Base-by-base conservation (phyloP, 2,888 invertebrate genomes). In the Serripes groenlandicus region DNA sequence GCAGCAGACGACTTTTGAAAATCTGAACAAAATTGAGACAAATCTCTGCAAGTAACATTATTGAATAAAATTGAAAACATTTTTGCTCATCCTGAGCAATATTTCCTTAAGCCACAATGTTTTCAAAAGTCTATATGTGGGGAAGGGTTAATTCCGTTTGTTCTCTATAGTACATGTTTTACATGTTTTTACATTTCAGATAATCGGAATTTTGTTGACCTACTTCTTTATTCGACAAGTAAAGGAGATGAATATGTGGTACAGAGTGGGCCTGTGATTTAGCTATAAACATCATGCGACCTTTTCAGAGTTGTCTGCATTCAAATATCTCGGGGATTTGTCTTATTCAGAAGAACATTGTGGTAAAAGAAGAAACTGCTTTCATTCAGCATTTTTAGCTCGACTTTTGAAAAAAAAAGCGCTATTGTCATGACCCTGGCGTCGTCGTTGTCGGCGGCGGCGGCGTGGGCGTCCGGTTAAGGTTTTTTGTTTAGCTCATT, bases 201-300 rank as follows among this genome's bases (percentile, higher is more conserved):
- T 93, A 35, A 89, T 93, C 74, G 92, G 92, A n/a, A 91, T 93
- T 52, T 86, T 93, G 72, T 80, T 93, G 72, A 91, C 91, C 1
- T 93, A 92, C 81, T 91, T 88, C 83, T 92, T 93, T 70, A 85
- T 92, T 60, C 87, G 91, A 26, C 91, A 90, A 62, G 91, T 93
- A 2, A 87, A 87, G 28, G 92, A 93, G 64, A 88, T 91, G 75
- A 84, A 91, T 32, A 88, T 90, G 72, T 91, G 92, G 89, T 92
- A 90, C 76, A 77, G 92, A 52, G 92, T 92, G 26, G 90, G 78
- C 15, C 81, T 80, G 76, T 86, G 58, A 54, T 9, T 28, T 23
- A 15, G 30, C 7, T 2, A 28, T 9, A 28, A 70, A 18, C 54
- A 54, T 60, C 23, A 3, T 52, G 18, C 42, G 42, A 42, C 18